These are phyloP conservation scores for Campylomormyrus numenius DNA, from an alignment of 2,113 vertebrate species.

Conservation along the genomic window DNA sequence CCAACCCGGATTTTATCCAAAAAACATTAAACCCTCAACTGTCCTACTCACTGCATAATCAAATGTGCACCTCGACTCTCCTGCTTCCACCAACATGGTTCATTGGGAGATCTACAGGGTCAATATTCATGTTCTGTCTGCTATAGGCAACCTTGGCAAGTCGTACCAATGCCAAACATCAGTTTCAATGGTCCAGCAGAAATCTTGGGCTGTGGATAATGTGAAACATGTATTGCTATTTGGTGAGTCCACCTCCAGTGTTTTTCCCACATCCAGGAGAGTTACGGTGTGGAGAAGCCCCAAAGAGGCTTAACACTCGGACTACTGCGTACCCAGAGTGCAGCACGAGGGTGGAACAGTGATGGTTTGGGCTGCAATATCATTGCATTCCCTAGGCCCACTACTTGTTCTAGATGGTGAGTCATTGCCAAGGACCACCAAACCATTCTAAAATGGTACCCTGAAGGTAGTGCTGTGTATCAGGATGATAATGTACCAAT, in stretches of 20 bases:
- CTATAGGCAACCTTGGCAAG: neutral
- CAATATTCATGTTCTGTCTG: neutral
- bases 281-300: neutral
- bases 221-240: neutral
- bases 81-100: neutral
- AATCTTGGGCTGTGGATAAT: neutral
- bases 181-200: neutral
- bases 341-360: neutral
- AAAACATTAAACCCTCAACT: neutral
- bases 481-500: neutral
- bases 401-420: neutral
- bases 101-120: neutral
- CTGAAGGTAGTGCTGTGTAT: neutral
- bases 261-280: neutral
- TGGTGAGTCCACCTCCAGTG: neutral
- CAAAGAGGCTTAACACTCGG: neutral
- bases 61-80: neutral
- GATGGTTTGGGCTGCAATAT: neutral
- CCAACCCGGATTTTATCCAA: neutral
- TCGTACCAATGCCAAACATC: neutral
- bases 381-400: neutral
- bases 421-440: neutral
- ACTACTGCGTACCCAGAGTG: neutral
- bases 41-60: neutral
- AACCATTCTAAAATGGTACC: neutral